Evolutionary conservation across 2,113 vertebrate genomes (phyloP).

Genomic region (Elephantulus edwardii): DNA sequence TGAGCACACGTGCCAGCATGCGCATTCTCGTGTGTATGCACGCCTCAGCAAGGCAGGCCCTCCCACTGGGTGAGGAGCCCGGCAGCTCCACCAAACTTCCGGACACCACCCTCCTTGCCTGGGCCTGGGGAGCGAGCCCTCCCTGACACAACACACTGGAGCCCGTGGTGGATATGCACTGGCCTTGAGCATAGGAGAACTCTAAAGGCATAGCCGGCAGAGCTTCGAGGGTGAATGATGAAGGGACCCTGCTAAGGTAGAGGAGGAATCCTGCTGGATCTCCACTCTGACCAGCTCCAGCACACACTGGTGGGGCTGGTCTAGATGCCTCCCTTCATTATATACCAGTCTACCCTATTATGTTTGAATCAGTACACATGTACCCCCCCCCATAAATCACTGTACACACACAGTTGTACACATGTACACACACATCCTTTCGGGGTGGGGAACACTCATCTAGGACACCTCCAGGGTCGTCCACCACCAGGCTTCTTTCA

Average conservation of each 20-base stretch:
- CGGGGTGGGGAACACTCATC: not conserved
- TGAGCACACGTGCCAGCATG: not conserved
- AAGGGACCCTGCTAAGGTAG: not conserved
- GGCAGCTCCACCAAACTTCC: not conserved
- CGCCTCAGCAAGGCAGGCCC: not conserved
- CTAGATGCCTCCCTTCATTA: not conserved
- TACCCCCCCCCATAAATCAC: not conserved
- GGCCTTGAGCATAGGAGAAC: not conserved
- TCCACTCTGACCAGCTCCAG: not conserved
- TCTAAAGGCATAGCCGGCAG: not conserved
- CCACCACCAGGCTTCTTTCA: not conserved
- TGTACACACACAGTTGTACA: not conserved
- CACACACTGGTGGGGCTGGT: not conserved
- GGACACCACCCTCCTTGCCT: not conserved
- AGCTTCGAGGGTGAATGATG: not conserved
- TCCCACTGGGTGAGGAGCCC: not conserved
- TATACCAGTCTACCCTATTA: not conserved
- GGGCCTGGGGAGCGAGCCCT: not conserved
- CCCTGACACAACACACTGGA: not conserved
- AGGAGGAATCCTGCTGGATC: not conserved
- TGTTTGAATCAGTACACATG: not conserved
- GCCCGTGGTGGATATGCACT: not conserved
- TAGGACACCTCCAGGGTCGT: not conserved
- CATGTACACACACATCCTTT: not conserved
- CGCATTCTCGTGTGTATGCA: not conserved